Evolutionary conservation across 1,140 invertebrate genomes (phyloP).

Genomic region (Zaprionus capensis): DNA sequence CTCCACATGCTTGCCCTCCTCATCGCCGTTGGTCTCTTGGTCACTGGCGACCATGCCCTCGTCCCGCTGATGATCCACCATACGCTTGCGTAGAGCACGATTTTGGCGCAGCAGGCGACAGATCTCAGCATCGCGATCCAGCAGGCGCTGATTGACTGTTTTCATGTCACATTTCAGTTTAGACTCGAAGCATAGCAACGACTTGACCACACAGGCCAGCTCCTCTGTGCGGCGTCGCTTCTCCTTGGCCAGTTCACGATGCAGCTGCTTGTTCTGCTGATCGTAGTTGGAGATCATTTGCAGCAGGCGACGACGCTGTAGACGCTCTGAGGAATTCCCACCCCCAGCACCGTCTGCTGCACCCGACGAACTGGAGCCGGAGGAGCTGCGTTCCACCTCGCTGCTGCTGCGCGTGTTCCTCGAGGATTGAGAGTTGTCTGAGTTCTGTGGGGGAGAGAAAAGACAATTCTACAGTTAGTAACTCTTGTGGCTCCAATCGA

Average conservation of each 20-base stretch:
- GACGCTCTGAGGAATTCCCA: constrained; percentile 38
- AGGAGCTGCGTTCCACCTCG: constrained; percentile 63
- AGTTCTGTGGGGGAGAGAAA: constrained; percentile 42
- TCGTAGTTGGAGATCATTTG: constrained; percentile 76
- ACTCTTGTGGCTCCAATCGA: not conserved
- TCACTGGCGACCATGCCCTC: constrained; percentile 54
- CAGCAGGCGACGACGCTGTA: constrained; percentile 61
- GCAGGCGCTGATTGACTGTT: constrained; percentile 87
- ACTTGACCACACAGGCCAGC: constrained; percentile 87
- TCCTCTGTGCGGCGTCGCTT: constrained; percentile 87
- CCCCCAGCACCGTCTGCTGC: not conserved
- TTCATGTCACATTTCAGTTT: constrained; percentile 89
- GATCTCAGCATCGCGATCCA: constrained; percentile 88
- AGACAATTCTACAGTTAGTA: constrained; percentile 1
- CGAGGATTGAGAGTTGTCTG: constrained; percentile 66
- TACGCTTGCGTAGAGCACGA: constrained; percentile 66
- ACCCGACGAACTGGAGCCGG: constrained; percentile 64
- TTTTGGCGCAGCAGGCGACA: constrained; percentile 78
- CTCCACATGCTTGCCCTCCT: constrained; percentile 45
- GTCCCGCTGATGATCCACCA: constrained; percentile 56
- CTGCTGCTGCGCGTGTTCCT: constrained; percentile 45
- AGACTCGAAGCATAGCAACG: constrained; percentile 88
- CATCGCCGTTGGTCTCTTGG: constrained; percentile 48
- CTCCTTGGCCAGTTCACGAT: constrained; percentile 84
- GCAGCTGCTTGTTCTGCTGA: constrained; percentile 74